A percentile compares a stretch with the other conserved stretches of the same genome.
phyloP scores from a whole-genome alignment of 2,797 vertebrate genomes.

The Limnodromus scolopaceus region DNA sequence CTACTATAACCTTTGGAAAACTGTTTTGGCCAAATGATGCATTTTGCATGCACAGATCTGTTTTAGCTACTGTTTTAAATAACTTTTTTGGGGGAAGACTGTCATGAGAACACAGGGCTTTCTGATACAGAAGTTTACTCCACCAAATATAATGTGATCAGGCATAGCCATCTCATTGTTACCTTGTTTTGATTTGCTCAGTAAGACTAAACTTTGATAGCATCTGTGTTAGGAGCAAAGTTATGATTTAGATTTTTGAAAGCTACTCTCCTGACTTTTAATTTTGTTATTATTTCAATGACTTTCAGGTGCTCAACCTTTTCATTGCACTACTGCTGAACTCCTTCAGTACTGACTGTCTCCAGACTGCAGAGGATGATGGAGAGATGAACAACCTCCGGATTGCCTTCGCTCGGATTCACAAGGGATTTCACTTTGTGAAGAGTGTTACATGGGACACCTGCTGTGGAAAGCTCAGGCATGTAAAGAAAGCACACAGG shows the following conservation, averaged over 20 bases:
- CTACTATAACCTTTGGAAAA: neutral
- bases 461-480: conserved; percentile 81
- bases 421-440: conserved; percentile 74
- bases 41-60: neutral
- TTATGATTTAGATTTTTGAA: neutral
- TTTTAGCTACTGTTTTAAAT: neutral
- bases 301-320: conserved; percentile 90
- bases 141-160: neutral
- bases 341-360: conserved; percentile 92
- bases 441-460: conserved; percentile 66
- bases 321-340: conserved; percentile 95
- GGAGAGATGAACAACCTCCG: conserved; percentile 95
- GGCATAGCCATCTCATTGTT: neutral
- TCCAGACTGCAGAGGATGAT: conserved; percentile 89
- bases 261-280: neutral
- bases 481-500: conserved; percentile 77
- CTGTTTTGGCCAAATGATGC: neutral
- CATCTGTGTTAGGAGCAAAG: neutral
- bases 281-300: neutral
- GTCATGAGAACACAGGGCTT: neutral
- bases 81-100: neutral
- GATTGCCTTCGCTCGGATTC: conserved; percentile 88
- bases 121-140: neutral
- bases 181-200: neutral
- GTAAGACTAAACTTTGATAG: neutral